Evolutionary conservation across 2,888 invertebrate species (phyloP), one percentile per base, ranked within the genome.

Genomic region (Quadriops clusia): DNA sequence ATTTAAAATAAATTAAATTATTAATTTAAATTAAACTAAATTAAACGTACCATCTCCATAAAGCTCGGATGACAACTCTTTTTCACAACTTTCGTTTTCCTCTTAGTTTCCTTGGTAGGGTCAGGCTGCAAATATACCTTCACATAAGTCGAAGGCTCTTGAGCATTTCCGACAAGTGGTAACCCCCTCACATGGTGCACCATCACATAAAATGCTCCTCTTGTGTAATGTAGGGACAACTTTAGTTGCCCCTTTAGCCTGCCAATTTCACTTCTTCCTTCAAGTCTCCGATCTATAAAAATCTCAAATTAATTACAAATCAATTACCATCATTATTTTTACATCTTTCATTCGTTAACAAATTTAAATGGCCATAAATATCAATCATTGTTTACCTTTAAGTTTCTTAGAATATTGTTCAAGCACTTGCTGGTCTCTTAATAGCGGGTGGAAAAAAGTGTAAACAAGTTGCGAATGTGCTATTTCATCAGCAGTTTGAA

Each of bases 401-500:
- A 77, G 72, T 68, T 81, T 85, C 38, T 72, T 71, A 45, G 78
- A 68, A 58, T 79, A 77, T 37, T 86, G 77, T 46, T 83, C 82
- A 7, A 82, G 78, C 50, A 86, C 86, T 56, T 91, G 87, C 61
- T 94, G 93, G 63, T 97, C 97, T 40, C 95, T 67, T 38, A 94
- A 63, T 39, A 97, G 63, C 2, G 95, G 93, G 65, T 98, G 98
- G 67, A 97, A 97, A 68, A 98, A 98, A 1, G 97, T 98, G 58
- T 97, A 97, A 1, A 98, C 93, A 31, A 98, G 69, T 60, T 94
- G 91, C 5, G 83, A 86, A 65, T 97, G 94, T 0, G 90, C 81
- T 45, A 98, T 90, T 67, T 97, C 95, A 43, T 87, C 82, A 1
- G 90, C 83, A 52, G 91, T 76, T 47, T 70, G 68, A 61, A 93